Percentiles rank a stretch among this genome's conserved stretches.
phyloP scores from a whole-genome alignment of 1,140 invertebrate genomes.

The Physella acuta region DNA sequence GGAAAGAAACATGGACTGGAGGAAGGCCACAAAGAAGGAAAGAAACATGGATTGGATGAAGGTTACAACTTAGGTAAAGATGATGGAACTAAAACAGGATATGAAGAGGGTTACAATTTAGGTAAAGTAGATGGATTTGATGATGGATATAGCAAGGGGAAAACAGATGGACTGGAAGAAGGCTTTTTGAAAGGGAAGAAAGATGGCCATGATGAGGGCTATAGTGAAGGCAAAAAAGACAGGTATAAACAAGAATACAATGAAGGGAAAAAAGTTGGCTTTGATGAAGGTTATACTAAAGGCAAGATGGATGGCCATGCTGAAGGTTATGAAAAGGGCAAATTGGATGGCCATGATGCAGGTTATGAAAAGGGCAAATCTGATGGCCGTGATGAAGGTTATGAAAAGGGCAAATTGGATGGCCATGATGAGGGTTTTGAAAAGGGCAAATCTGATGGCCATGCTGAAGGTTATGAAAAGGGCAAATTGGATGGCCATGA shows the following conservation, averaged over 20 bases:
- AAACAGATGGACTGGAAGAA: not conserved
- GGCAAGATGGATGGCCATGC: slow-evolving; percentile 11
- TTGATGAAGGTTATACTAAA: not conserved
- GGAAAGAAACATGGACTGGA: slow-evolving; percentile 3
- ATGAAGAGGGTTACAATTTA: not conserved
- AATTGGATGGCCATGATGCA: not conserved
- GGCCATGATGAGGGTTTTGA: slow-evolving; percentile 2
- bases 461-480: not conserved
- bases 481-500: not conserved
- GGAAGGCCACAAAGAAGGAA: slow-evolving; percentile 9
- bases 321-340: slow-evolving; percentile 6
- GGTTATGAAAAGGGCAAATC: not conserved
- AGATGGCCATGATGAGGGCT: slow-evolving; percentile 2
- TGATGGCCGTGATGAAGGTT: not conserved
- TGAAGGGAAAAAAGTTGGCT: not conserved
- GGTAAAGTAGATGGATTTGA: not conserved
- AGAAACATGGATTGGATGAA: not conserved
- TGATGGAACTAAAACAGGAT: not conserved
- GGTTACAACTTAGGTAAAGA: not conserved
- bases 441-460: not conserved
- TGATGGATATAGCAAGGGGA: slow-evolving; percentile 11
- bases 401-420: not conserved
- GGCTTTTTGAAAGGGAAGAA: not conserved
- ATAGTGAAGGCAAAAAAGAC: slow-evolving; percentile 3
- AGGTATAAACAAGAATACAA: not conserved